Conservation (phyloP, 1,140 invertebrate species). For the Leptinotarsa undecemlineata region DNA sequence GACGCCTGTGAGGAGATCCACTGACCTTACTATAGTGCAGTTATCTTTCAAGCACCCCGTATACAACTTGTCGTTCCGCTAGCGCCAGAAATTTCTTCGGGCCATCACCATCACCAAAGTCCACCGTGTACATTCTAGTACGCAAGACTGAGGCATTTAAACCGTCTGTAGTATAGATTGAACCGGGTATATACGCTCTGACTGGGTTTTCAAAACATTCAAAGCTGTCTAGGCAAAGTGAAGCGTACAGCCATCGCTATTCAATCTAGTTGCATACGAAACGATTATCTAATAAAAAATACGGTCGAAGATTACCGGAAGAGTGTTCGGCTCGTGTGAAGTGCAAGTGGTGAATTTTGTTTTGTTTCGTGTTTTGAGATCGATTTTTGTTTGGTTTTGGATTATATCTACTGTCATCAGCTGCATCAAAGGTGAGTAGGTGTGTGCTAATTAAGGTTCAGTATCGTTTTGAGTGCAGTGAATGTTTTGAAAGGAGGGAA, state of each 20-base stretch:
- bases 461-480: no score
- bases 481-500: no score
- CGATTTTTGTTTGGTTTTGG: background rate
- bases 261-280: conserved; percentile 8
- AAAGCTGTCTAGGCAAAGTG: conserved; percentile 9
- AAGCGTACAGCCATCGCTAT: background rate
- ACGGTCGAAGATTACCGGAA: background rate
- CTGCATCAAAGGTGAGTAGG: background rate
- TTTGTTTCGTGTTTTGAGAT: conserved; percentile 11
- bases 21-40: background rate
- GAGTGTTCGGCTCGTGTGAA: background rate
- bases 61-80: background rate
- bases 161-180: conserved; percentile 30
- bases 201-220: conserved; percentile 26
- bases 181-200: conserved; percentile 21
- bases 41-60: background rate
- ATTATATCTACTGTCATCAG: background rate
- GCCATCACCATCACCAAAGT: conserved; percentile 11
- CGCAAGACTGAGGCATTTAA: conserved; percentile 26
- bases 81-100: background rate
- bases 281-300: conserved; percentile 20
- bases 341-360: conserved; percentile 2
- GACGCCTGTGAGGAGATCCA: background rate
- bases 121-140: conserved; percentile 26
- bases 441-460: no score